A percentile compares a stretch with the other conserved stretches of the same genome.
Conservation (phyloP, 2,888 invertebrate genomes). For the Phytoseiulus persimilis region DNA sequence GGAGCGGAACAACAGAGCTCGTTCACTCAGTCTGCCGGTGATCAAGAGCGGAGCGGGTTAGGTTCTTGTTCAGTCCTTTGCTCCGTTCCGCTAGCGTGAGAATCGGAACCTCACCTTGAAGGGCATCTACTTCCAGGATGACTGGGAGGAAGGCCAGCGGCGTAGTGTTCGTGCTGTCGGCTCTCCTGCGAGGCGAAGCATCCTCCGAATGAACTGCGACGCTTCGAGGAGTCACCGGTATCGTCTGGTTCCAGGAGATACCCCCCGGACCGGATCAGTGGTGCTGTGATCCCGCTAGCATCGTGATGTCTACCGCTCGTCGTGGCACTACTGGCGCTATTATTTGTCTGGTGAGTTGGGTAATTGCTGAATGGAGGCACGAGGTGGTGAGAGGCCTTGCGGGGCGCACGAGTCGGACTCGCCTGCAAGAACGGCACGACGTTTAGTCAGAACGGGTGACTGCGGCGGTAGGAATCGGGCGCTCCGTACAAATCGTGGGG, state of each 20-base stretch:
- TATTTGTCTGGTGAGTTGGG: conserved; percentile 9
- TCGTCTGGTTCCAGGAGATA: conserved; percentile 22
- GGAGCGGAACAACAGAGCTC: conserved; percentile 13
- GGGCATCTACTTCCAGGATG: conserved; percentile 33
- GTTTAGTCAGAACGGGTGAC: background rate
- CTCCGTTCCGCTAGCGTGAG: background rate
- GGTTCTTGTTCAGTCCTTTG: no score
- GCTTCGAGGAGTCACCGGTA: conserved; percentile 21
- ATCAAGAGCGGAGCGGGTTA: background rate
- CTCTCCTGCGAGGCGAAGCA: conserved; percentile 36
- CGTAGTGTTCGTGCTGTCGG: conserved; percentile 38
- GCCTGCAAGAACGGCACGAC: background rate
- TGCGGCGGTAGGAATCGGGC: no score
- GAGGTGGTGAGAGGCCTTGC: conserved; percentile 38
- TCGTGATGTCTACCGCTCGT: conserved; percentile 22
- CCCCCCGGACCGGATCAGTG: conserved; percentile 11
- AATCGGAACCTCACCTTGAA: conserved; percentile 19
- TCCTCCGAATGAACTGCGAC: conserved; percentile 33
- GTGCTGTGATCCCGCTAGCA: conserved; percentile 11
- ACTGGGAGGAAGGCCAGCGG: conserved; percentile 22
- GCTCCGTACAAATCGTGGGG: no score
- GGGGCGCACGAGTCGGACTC: conserved; percentile 34
- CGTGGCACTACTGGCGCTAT: conserved; percentile 19
- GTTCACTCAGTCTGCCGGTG: conserved; percentile 13
- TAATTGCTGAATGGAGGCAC: conserved; percentile 31